Evolutionary conservation across 2,797 vertebrate species (phyloP), one percentile per base, ranked within the genome.

Genomic region (Nothura maculosa): DNA sequence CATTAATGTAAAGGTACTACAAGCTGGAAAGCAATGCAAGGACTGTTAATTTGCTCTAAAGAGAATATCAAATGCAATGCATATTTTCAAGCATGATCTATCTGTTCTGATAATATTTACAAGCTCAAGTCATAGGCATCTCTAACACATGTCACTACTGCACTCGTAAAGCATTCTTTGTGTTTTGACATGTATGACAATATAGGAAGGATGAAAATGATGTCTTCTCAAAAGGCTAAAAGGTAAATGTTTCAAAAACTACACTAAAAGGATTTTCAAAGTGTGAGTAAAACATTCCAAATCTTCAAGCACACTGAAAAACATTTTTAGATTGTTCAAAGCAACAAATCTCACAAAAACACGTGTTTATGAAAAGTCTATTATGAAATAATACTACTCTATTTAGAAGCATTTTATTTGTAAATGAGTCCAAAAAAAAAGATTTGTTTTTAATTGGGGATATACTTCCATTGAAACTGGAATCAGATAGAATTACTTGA

Each of bases 51-150:
- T 85, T 66, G 68, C 38, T 9, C 80, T 73, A 85, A 94, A 92
- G 57, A 64, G 67, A 74, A 55, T 90, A 90, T 67, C 40, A 91
- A 94, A 92, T 67, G 45, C 95, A 94, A 93, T 50, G 90, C 1
- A 6, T 47, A 77, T 81, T 93, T 95, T 66, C 76, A 90, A 96
- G 92, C 76, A 91, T 87, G 95, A 94, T 84, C 74, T 58, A 73
- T 91, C 93, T 94, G 36, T 73, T 10, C 9, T 87, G 73, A 87
- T 52, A 95, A 74, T 86, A 96, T 92, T 96, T 92, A 93, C 79
- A 76, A 95, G 74, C 92, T 74, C 75, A 96, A 92, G 82, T 91
- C 48, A 84, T 0, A 72, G 54, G 92, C 63, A 42, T 25, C 79
- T 91, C 81, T 90, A 76, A 87, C 66, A 85, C 69, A 38, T 76